Percentiles rank a stretch among this genome's conserved stretches.
Evolutionary conservation across 2,113 vertebrate genomes (phyloP).

Genomic region (Eira barbara): DNA sequence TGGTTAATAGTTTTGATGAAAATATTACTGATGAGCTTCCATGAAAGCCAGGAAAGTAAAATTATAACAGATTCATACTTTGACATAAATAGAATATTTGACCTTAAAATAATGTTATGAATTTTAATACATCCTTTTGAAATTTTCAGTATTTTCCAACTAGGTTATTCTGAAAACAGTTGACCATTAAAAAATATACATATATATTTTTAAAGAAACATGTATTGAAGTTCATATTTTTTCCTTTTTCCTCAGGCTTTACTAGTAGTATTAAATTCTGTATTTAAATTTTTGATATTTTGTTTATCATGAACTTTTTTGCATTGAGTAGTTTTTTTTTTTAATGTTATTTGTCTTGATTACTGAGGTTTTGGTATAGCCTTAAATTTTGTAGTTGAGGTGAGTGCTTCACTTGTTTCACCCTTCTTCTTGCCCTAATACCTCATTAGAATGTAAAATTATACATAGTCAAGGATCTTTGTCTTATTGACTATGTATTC

Average conservation of each 20-base stretch:
- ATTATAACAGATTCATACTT: not conserved
- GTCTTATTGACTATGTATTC: not conserved
- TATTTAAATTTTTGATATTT: not conserved
- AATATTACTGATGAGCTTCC: not conserved
- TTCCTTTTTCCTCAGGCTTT: not conserved
- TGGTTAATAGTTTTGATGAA: conserved; percentile 19
- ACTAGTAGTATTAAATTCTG: not conserved
- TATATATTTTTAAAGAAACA: not conserved
- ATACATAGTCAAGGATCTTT: not conserved
- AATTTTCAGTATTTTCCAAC: not conserved
- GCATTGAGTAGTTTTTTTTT: not conserved
- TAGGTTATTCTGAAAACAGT: not conserved
- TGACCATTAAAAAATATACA: not conserved
- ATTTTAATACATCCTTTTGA: not conserved
- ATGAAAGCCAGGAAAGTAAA: not conserved
- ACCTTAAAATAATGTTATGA: not conserved
- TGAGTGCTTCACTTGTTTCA: not conserved
- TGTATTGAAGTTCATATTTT: not conserved
- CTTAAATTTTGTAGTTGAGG: not conserved
- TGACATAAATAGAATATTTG: not conserved
- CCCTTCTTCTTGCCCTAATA: not conserved
- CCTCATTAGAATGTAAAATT: not conserved
- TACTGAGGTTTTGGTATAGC: not conserved
- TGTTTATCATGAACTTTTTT: not conserved
- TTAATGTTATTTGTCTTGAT: not conserved